phyloP scores from a whole-genome alignment of 1,140 invertebrate species.

The Meloidogyne exigua region DNA sequence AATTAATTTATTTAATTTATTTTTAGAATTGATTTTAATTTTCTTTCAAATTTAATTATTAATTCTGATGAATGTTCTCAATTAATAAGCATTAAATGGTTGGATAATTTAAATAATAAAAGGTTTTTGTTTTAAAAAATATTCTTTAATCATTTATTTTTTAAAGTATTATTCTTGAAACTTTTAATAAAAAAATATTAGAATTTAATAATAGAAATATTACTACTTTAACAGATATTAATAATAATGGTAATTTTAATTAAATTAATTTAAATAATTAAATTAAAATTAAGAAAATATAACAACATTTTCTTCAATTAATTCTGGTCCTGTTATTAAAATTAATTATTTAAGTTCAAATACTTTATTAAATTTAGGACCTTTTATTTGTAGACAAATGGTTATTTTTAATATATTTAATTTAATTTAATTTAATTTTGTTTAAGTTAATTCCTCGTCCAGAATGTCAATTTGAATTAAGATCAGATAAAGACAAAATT shows the following conservation, averaged over 20 bases:
- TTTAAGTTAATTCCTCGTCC: slow-evolving; percentile 23
- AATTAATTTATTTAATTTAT: not conserved
- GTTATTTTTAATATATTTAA: not conserved
- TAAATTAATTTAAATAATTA: not conserved
- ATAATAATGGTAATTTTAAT: not conserved
- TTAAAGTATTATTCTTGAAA: not conserved
- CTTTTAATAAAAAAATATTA: not conserved
- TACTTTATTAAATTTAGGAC: not conserved
- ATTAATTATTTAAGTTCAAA: not conserved
- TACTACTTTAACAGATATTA: not conserved
- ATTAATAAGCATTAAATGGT: not conserved
- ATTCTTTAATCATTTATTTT: not conserved
- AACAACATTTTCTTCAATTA: not conserved
- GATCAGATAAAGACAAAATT: slow-evolving; percentile 17
- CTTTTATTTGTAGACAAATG: slow-evolving; percentile 19
- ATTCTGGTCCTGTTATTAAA: slow-evolving; percentile 6
- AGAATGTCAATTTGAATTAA: slow-evolving; percentile 28
- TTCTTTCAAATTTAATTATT: not conserved
- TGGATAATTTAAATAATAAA: not conserved
- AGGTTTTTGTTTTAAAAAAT: not conserved
- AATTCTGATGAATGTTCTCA: slow-evolving; percentile 2
- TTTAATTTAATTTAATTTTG: not conserved
- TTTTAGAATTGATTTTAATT: not conserved
- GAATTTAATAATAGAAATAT: not conserved
- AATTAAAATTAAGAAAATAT: not conserved